Evolutionary conservation across 1,140 invertebrate species (phyloP).

Genomic region (Papilio helenus): DNA sequence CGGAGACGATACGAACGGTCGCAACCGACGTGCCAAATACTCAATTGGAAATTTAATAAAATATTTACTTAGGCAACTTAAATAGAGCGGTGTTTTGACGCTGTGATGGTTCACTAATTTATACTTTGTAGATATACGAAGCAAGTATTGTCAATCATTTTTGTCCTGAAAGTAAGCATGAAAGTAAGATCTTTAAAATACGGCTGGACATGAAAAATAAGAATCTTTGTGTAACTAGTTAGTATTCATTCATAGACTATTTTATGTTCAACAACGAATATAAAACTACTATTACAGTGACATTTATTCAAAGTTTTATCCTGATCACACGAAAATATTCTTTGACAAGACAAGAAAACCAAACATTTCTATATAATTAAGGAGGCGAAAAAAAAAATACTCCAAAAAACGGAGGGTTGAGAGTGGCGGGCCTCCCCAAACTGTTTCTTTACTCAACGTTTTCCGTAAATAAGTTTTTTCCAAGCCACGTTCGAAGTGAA

Average conservation of each 20-base stretch:
- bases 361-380: slow-evolving; percentile 82
- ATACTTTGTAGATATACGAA: too few species aligned
- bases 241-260: not conserved
- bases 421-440: slow-evolving; percentile 64
- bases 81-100: too few species aligned
- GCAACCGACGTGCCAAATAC: not conserved
- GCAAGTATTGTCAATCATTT: too few species aligned
- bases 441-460: slow-evolving; percentile 76
- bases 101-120: too few species aligned
- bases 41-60: not conserved
- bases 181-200: too few species aligned
- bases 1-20: slow-evolving; percentile 25
- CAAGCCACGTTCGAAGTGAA: slow-evolving; percentile 45
- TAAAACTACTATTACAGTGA: slow-evolving; percentile 21
- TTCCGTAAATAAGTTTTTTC: slow-evolving; percentile 69
- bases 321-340: slow-evolving; percentile 47
- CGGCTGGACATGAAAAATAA: not conserved
- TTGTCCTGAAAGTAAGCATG: too few species aligned
- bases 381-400: slow-evolving; percentile 75
- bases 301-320: slow-evolving; percentile 55
- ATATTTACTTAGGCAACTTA: not conserved
- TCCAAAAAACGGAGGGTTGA: slow-evolving; percentile 75
- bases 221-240: not conserved
- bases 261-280: not conserved
- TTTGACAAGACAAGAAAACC: slow-evolving; percentile 63